Evolutionary conservation across 1,140 invertebrate species (phyloP).

Genomic region (Halyomorpha halys): DNA sequence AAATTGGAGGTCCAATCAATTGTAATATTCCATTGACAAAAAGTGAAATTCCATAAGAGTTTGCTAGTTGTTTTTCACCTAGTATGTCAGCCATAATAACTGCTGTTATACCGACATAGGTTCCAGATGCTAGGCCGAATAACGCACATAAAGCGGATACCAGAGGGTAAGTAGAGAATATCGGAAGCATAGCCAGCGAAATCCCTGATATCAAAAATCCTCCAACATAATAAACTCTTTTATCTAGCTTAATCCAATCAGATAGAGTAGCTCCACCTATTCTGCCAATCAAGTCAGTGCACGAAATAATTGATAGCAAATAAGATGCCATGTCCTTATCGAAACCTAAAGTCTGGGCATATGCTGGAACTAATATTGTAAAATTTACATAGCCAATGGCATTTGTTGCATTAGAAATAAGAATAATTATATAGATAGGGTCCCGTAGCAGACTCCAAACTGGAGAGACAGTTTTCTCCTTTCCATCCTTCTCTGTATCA

Average conservation of each 20-base stretch:
- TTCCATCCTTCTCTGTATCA: background rate
- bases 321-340: constrained; percentile 55
- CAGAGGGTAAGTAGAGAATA: constrained; percentile 38
- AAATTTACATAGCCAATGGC: constrained; percentile 80
- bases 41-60: constrained; percentile 71
- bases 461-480: background rate
- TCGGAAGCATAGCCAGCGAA: constrained; percentile 55
- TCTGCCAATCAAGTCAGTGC: constrained; percentile 64
- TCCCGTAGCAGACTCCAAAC: constrained; percentile 49
- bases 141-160: constrained; percentile 57
- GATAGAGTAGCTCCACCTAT: constrained; percentile 72
- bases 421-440: constrained; percentile 66
- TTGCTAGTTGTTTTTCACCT: constrained; percentile 67
- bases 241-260: constrained; percentile 57
- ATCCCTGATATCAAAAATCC: constrained; percentile 65
- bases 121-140: constrained; percentile 71
- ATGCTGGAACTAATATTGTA: constrained; percentile 64
- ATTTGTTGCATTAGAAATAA: constrained; percentile 72
- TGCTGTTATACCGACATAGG: constrained; percentile 74
- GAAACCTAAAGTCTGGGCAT: constrained; percentile 55
- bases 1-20: constrained; percentile 65
- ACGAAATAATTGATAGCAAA: constrained; percentile 64
- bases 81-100: constrained; percentile 77
- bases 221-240: constrained; percentile 68
- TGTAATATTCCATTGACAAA: constrained; percentile 74